Evolutionary conservation across 64 coral and sea anemone genomes (phyloP).

Genomic region (Anthopleura sola): DNA sequence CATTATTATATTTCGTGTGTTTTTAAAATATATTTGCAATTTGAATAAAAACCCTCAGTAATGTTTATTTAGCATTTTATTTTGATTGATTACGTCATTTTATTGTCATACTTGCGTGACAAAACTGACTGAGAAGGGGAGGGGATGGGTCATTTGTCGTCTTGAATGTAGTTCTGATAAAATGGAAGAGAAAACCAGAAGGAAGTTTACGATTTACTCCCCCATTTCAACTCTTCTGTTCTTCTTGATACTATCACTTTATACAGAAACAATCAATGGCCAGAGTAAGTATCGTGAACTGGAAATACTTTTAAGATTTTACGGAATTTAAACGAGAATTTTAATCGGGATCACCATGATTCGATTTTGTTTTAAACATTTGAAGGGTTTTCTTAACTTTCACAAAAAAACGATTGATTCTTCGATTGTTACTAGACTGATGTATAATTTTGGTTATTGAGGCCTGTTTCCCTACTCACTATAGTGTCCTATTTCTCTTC

Average conservation of each 20-base stretch:
- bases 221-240: background rate
- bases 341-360: background rate
- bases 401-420: background rate
- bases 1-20: background rate
- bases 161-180: background rate
- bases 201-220: background rate
- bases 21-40: background rate
- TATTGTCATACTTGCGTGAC: background rate
- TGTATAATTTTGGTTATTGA: background rate
- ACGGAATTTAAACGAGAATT: background rate
- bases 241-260: background rate
- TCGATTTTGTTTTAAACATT: background rate
- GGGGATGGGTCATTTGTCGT: background rate
- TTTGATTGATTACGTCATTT: background rate
- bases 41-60: background rate
- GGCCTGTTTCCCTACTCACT: background rate
- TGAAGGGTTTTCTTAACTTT: background rate
- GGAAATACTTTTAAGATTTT: background rate
- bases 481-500: background rate
- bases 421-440: background rate
- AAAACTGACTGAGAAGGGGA: background rate
- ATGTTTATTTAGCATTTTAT: background rate
- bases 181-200: constrained; percentile 6
- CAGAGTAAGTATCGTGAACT: background rate
- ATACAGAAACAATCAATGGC: background rate